Conservation (phyloP, 2,113 vertebrate genomes). For the Caracal caracal region DNA sequence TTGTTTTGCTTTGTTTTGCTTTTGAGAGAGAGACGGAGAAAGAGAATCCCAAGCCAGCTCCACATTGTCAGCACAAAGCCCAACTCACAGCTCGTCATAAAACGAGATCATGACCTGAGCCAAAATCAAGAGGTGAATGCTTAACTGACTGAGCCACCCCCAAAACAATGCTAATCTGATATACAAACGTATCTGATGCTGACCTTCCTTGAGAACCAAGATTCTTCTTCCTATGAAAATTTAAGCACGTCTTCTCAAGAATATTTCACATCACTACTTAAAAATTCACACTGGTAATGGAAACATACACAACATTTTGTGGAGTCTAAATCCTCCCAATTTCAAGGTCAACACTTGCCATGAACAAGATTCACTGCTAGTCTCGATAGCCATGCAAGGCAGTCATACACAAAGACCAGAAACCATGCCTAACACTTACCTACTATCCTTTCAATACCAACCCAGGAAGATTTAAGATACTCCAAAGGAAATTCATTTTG, state of each 20-base stretch:
- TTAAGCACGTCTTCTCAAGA: neutral
- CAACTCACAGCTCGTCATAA: too few species aligned
- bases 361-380: accelerated
- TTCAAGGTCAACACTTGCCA: neutral
- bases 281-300: neutral
- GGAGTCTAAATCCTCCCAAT: neutral
- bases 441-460: neutral
- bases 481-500: neutral
- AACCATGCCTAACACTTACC: neutral
- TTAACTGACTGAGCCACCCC: too few species aligned
- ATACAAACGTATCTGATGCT: neutral
- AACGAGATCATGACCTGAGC: too few species aligned
- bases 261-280: neutral
- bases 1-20: too few species aligned
- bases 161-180: neutral
- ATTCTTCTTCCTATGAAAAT: neutral
- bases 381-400: neutral
- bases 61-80: too few species aligned
- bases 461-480: neutral
- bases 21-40: too few species aligned
- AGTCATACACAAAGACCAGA: neutral
- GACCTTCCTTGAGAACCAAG: neutral
- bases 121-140: too few species aligned
- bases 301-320: neutral
- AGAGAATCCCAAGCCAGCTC: too few species aligned